A percentile compares a stretch with the other conserved stretches of the same genome.
These are phyloP conservation scores for Xenotilapia caudafasciata DNA, from an alignment of 2,113 vertebrate genomes.

Conservation along the genomic window DNA sequence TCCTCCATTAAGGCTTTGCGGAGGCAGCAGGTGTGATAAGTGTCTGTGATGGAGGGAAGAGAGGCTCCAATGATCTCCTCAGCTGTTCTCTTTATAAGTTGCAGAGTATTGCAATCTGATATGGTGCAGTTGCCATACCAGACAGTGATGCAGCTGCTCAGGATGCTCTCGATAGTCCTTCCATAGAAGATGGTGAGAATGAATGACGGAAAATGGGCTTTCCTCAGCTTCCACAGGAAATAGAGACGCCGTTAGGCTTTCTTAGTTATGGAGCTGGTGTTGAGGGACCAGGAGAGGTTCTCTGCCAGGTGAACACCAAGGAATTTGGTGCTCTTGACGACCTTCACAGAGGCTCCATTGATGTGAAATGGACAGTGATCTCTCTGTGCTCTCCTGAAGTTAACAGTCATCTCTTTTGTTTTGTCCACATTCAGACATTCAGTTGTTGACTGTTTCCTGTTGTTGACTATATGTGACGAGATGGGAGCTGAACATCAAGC, in stretches of 20 bases:
- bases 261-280: background rate
- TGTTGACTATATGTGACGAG: conserved; percentile 17
- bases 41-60: background rate
- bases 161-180: background rate
- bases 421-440: background rate
- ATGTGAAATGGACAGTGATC: background rate
- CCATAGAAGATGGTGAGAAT: background rate
- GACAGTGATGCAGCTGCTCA: background rate
- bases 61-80: background rate
- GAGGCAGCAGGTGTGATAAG: background rate
- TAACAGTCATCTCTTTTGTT: background rate
- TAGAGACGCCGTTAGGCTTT: background rate
- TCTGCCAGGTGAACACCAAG: background rate
- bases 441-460: background rate
- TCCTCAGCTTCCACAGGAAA: background rate
- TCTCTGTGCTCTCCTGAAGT: background rate
- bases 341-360: background rate
- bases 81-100: background rate
- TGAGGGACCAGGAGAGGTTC: background rate
- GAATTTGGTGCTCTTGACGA: background rate
- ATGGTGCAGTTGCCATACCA: background rate
- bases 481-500: conserved; percentile 23
- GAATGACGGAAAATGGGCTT: background rate
- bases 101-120: background rate
- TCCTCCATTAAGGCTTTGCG: background rate